Conservation (phyloP, 2,888 invertebrate species). For the Subacronicta megacephala region DNA sequence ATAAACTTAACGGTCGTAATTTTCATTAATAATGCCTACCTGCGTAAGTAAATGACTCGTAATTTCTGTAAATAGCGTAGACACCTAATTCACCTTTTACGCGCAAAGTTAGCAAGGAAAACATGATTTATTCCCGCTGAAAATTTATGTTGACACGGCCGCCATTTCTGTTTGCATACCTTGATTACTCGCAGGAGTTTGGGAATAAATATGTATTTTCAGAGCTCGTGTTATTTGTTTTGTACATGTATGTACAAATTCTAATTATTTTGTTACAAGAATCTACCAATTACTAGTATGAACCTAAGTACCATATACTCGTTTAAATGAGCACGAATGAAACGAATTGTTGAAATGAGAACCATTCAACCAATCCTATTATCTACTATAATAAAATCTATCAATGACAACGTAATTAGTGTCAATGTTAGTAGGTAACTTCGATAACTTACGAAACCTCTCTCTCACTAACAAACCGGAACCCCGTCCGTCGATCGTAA, state of each 20-base stretch:
- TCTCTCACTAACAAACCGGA: conserved; percentile 28
- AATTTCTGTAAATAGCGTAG: conserved; percentile 3
- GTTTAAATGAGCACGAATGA: too few species aligned
- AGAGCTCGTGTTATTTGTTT: conserved; percentile 19
- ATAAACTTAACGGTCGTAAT: too few species aligned
- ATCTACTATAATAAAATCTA: not conserved
- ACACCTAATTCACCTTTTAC: conserved; percentile 3
- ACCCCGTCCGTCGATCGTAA: conserved; percentile 17
- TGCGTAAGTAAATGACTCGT: too few species aligned
- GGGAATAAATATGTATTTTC: conserved; percentile 23
- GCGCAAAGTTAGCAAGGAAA: not conserved
- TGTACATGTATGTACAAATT: not conserved
- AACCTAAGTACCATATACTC: too few species aligned
- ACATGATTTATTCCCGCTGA: conserved; percentile 13
- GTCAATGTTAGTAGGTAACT: conserved; percentile 43
- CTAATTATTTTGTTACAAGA: too few species aligned
- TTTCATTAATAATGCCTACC: too few species aligned
- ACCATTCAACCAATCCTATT: not conserved
- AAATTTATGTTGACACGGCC: conserved; percentile 35
- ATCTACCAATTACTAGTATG: too few species aligned
- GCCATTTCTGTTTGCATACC: conserved; percentile 24
- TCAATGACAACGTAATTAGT: conserved; percentile 39
- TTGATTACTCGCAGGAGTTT: conserved; percentile 32
- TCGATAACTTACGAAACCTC: conserved; percentile 33
- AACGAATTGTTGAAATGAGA: not conserved